Conservation (phyloP, 2,797 vertebrate genomes). For the Neomorphus geoffroyi region DNA sequence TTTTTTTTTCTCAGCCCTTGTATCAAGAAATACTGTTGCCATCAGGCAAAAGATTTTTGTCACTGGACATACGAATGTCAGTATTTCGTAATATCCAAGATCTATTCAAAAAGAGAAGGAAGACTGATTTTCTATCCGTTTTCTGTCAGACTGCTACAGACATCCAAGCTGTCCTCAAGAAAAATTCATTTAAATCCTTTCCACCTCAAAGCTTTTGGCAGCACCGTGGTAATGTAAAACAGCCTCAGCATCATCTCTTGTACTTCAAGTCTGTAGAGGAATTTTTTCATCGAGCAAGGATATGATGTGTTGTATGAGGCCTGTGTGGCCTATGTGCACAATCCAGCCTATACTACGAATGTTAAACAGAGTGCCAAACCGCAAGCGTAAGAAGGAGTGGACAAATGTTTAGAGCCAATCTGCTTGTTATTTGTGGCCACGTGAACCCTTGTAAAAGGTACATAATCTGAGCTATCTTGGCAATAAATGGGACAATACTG, state of each 20-base stretch:
- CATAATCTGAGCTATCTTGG: too few relatives aligned
- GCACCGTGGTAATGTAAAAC: not conserved
- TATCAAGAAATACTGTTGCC: not conserved
- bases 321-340: too few relatives aligned
- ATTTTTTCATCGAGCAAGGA: too few relatives aligned
- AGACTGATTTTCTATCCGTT: not conserved
- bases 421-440: too few relatives aligned
- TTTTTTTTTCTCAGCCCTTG: too few relatives aligned
- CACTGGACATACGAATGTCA: not conserved
- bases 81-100: not conserved
- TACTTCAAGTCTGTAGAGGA: not conserved
- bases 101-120: not conserved
- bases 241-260: not conserved
- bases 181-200: not conserved
- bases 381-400: too few relatives aligned
- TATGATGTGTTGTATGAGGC: too few relatives aligned
- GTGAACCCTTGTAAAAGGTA: too few relatives aligned
- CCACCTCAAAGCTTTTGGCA: not conserved
- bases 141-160: not conserved
- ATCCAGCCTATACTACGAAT: too few relatives aligned
- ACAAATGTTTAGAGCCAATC: too few relatives aligned
- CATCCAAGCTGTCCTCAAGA: not conserved
- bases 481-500: too few relatives aligned
- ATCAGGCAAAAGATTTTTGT: not conserved
- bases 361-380: too few relatives aligned